Percentiles rank a stretch among this genome's conserved stretches.
phyloP scores from a whole-genome alignment of 2,888 invertebrate genomes.

The Cantharis rufa region DNA sequence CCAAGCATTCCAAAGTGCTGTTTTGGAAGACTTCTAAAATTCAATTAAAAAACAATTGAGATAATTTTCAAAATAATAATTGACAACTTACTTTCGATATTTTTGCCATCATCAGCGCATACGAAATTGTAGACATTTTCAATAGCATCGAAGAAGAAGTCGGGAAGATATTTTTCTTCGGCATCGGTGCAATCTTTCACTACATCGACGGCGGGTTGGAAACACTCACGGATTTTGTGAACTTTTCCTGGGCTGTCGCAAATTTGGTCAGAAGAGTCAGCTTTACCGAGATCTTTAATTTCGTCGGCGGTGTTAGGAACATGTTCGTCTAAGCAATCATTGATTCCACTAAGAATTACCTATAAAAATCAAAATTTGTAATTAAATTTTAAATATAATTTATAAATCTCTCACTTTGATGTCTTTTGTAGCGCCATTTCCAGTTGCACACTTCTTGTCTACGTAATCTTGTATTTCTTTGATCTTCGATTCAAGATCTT shows the following conservation, averaged over 20 bases:
- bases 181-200: not conserved
- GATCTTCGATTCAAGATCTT: not conserved
- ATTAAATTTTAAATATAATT: not conserved
- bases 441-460: not conserved
- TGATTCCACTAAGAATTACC: not conserved
- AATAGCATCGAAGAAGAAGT: conserved; percentile 11
- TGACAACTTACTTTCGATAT: not conserved
- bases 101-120: conserved; percentile 5
- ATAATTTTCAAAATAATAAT: not conserved
- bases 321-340: not conserved
- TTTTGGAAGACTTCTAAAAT: not conserved
- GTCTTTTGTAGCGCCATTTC: not conserved
- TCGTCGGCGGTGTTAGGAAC: not conserved
- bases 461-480: not conserved
- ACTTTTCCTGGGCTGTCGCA: not conserved
- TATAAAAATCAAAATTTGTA: not conserved
- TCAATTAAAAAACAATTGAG: not conserved
- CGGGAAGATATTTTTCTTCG: conserved; percentile 15
- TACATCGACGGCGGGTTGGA: not conserved
- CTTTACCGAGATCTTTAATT: not conserved
- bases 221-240: conserved; percentile 2
- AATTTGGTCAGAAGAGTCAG: conserved; percentile 3
- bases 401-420: not conserved
- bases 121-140: conserved; percentile 4
- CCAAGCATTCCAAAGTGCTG: not conserved